Conservation (phyloP, 2,888 invertebrate genomes). For the Hesperia comma region DNA sequence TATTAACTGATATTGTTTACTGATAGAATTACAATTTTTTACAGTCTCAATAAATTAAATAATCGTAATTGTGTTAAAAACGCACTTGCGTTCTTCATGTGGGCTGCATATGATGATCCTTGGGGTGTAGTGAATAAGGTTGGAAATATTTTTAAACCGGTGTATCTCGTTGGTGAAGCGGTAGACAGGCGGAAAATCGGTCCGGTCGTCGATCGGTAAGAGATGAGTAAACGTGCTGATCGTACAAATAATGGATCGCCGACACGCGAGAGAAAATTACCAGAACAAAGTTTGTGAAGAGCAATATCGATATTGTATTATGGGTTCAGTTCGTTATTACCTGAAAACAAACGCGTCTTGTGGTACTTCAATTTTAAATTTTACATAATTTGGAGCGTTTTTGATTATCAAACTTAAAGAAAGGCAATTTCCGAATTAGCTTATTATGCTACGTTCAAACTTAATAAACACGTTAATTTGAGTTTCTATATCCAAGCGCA, state of each 20-base stretch:
- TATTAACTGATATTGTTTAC: slow-evolving; percentile 3
- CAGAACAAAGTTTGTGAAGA: slow-evolving; percentile 18
- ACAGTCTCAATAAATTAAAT: slow-evolving; percentile 17
- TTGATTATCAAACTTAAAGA: background rate
- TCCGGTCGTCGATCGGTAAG: slow-evolving; percentile 20
- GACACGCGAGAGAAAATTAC: slow-evolving; percentile 37
- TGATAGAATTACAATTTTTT: slow-evolving; percentile 14
- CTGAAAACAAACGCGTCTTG: too few species aligned
- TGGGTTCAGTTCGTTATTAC: slow-evolving; percentile 15
- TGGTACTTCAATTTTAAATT: too few species aligned
- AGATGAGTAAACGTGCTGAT: slow-evolving; percentile 27
- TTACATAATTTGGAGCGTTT: too few species aligned
- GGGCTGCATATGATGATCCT: background rate
- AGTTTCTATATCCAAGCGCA: too few species aligned
- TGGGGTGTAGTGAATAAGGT: background rate
- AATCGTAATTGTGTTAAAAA: slow-evolving; percentile 6
- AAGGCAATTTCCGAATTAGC: too few species aligned
- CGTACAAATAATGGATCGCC: slow-evolving; percentile 24
- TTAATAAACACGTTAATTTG: too few species aligned
- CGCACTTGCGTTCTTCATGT: too few species aligned
- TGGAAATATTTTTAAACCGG: background rate
- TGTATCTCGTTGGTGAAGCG: background rate
- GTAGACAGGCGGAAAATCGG: slow-evolving; percentile 33
- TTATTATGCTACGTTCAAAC: too few species aligned
- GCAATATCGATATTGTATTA: slow-evolving; percentile 15